phyloP scores from a whole-genome alignment of 2,888 invertebrate genomes.

The Plusia festucae region DNA sequence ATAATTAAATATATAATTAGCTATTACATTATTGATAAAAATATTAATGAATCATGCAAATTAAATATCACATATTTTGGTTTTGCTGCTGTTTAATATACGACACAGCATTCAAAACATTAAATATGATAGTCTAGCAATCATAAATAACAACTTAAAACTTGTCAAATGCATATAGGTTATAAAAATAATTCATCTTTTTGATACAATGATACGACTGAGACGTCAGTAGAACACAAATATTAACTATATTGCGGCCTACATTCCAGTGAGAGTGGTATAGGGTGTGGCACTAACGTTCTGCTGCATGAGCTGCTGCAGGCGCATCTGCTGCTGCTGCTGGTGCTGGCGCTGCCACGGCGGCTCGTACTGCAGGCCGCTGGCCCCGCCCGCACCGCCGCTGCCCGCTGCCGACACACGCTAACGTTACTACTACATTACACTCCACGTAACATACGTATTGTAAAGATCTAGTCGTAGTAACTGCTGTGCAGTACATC shows the following conservation, averaged over 20 bases:
- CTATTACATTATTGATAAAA: not conserved
- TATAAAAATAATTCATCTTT: not conserved
- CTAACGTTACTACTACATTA: too few species aligned
- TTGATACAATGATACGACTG: not conserved
- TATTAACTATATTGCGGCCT: slow-evolving; percentile 2
- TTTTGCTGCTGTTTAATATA: not conserved
- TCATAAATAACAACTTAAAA: too few species aligned
- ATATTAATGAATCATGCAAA: not conserved
- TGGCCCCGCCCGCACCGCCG: slow-evolving; percentile 68
- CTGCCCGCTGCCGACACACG: slow-evolving; percentile 11
- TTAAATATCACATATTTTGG: not conserved
- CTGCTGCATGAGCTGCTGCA: slow-evolving; percentile 84
- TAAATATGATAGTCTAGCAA: too few species aligned
- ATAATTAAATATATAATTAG: not conserved
- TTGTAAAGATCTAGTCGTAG: too few species aligned
- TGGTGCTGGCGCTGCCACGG: slow-evolving; percentile 87
- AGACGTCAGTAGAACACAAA: slow-evolving; percentile 1
- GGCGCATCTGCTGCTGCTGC: slow-evolving; percentile 80
- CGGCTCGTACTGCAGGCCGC: slow-evolving; percentile 85
- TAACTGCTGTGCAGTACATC: too few species aligned
- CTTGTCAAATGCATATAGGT: too few species aligned
- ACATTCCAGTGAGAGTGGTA: not conserved
- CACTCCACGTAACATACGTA: too few species aligned
- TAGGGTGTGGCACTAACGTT: slow-evolving; percentile 67
- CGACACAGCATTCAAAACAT: not conserved